Conservation (phyloP, 2,113 vertebrate species). For the Zosterops lateralis region DNA sequence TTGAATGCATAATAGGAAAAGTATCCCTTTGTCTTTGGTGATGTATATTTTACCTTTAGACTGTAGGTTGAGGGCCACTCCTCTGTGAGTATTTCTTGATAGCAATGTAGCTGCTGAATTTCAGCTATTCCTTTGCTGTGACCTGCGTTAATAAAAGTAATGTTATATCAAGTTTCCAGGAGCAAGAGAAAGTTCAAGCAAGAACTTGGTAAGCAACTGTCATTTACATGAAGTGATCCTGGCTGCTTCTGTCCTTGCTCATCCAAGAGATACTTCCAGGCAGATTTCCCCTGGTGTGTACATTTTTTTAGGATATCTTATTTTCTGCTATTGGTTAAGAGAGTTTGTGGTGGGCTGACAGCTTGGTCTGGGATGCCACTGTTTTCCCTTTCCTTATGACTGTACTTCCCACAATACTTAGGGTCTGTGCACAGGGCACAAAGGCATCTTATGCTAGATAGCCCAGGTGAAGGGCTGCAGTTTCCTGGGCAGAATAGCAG, state of each 20-base stretch:
- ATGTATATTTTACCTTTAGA: background rate
- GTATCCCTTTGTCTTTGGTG: background rate
- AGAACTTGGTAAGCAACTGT: background rate
- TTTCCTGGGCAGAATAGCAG: background rate
- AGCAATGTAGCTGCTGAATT: fast-evolving
- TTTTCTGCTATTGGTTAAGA: background rate
- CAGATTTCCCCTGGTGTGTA: background rate
- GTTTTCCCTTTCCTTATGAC: background rate
- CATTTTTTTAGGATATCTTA: background rate
- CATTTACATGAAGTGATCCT: background rate
- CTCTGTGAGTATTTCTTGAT: background rate
- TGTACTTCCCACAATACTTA: background rate
- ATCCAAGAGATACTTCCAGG: background rate
- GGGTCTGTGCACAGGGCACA: background rate
- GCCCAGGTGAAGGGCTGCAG: background rate
- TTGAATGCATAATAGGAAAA: background rate
- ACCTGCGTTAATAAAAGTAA: background rate
- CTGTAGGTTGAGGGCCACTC: background rate
- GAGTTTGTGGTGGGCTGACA: background rate
- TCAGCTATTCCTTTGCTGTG: background rate
- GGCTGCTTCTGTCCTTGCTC: background rate
- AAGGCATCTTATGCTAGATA: background rate
- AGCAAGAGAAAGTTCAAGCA: background rate
- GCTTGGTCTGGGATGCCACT: background rate
- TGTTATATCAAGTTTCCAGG: background rate